Base-by-base conservation (phyloP, 2,888 invertebrate species). In the Stenodera caucasica region DNA sequence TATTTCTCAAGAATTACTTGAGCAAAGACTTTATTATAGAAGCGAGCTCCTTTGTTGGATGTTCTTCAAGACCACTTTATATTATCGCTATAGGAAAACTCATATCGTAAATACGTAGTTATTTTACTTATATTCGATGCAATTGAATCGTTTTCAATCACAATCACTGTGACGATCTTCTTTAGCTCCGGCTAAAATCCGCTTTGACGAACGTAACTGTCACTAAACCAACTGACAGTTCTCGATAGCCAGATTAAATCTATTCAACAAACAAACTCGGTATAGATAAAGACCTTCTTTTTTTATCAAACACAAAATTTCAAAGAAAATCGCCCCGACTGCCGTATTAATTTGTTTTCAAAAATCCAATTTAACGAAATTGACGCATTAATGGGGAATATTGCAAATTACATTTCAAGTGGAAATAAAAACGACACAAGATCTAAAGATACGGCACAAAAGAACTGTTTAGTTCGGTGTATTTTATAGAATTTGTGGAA, bases 1-100 rank as follows among this genome's bases (percentile, higher is more conserved):
- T 61, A 61, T 54, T 61, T 53, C 49, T 66, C 53, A 58, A 64
- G 58, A 58, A 53, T 61, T 56, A 61, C 61, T 63, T 56, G 58
- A 64, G 23, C 29, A 45, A 29, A 51, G 59, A 60, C 63, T 66
- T 64, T 66, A 66, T 66, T 66, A 64, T 59, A 61, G 54, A 12
- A 51, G 58, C 59, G n/a, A n/a, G n/a, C n/a, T n/a, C n/a, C n/a
- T n/a, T n/a, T n/a, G n/a, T n/a, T n/a, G n/a, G n/a, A n/a, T n/a
- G n/a, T n/a, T n/a, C n/a, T n/a, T n/a, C n/a, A n/a, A n/a, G n/a
- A n/a, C n/a, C n/a, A n/a, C n/a, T n/a, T n/a, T n/a, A n/a, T n/a
- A n/a, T n/a, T n/a, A n/a, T n/a, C n/a, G n/a, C n/a, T n/a, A n/a
- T n/a, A n/a, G n/a, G n/a, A n/a, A n/a, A n/a, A n/a, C 12, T 12